Evolutionary conservation across 1,140 invertebrate species (phyloP).

Genomic region (Drosophila sp.): DNA sequence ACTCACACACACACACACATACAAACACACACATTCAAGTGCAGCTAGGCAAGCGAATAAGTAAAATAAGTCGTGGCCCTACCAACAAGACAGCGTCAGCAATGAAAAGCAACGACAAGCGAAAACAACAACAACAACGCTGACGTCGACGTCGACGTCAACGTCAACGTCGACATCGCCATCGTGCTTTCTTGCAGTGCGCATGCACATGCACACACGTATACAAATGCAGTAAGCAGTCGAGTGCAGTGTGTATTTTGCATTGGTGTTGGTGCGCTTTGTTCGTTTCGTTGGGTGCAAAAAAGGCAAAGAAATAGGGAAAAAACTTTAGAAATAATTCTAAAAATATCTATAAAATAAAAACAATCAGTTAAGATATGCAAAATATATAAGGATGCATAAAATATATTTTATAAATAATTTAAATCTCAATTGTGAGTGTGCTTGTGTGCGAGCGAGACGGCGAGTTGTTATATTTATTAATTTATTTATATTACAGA

Average conservation of each 20-base stretch:
- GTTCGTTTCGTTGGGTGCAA: conserved; percentile 54
- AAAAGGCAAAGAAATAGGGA: conserved; percentile 32
- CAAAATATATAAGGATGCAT: not conserved
- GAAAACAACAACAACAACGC: conserved; percentile 51
- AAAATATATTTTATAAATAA: not conserved
- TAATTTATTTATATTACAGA: conserved; percentile 18
- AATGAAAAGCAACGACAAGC: conserved; percentile 46
- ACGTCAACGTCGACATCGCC: conserved; percentile 3
- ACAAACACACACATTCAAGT: conserved; percentile 32
- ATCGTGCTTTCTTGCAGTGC: conserved; percentile 57
- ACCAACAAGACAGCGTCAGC: conserved; percentile 39
- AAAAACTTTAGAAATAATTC: conserved; percentile 40
- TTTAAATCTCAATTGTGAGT: not conserved
- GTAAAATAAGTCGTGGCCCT: conserved; percentile 29
- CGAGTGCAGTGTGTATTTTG: conserved; percentile 24
- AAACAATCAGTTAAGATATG: conserved; percentile 7
- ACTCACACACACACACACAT: conserved; percentile 24
- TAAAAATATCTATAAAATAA: conserved; percentile 34
- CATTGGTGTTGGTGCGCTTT: conserved; percentile 66
- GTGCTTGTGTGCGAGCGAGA: not conserved
- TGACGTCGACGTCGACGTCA: conserved; percentile 14
- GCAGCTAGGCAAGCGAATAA: conserved; percentile 55
- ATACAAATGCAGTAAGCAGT: conserved; percentile 32
- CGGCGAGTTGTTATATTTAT: conserved; percentile 16
- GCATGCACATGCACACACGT: conserved; percentile 71